Base-by-base conservation (phyloP, 2,797 vertebrate species). In the Taeniopygia guttata region DNA sequence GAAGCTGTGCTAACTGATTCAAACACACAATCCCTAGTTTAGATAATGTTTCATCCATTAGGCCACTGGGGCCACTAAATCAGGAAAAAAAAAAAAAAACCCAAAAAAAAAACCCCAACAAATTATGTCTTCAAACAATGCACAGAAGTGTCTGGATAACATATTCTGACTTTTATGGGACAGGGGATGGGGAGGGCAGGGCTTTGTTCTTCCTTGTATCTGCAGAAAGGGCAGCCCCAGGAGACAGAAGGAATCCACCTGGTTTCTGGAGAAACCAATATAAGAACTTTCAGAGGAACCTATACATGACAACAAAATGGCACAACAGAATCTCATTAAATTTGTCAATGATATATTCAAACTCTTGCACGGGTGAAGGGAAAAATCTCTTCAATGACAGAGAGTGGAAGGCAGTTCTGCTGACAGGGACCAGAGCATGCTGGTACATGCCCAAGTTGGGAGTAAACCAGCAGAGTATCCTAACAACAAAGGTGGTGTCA, bases 41-140 rank as follows among this genome's bases (percentile, higher is more conserved):
- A 94, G 84, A 77, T 82, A 94, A 56, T 95, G 84, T 89, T 93
- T 96, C 89, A 93, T 94, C 94, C 96, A 95, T 95, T 94, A 93
- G 84, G 88, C 84, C 95, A 95, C 95, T 93, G 23, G 27, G 46
- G 58, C 34, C 0, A 0, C 48, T 54, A 42, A 63, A 67, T n/a
- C 19, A 68, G 29, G 22, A 81, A 38, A 4, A 46, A 79, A 66
- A 79, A 66, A 60, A 67, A 51, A 74, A 62, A 74, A 11, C 38
- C n/a, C n/a, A 38, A 4, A 46, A 79, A 66, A 60, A 67, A 51
- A 74, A 62, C n/a, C n/a, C n/a, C n/a, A 19, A 23, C 5, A 76
- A 26, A 63, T 46, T 0, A 66, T 34, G 23, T 34, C 36, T 75
- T 74, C 1, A 1, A 87, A 76, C 8, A 80, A 62, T 7, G 9